Evolutionary conservation across 2,113 vertebrate species (phyloP).

Genomic region (Zapus hudsonius): DNA sequence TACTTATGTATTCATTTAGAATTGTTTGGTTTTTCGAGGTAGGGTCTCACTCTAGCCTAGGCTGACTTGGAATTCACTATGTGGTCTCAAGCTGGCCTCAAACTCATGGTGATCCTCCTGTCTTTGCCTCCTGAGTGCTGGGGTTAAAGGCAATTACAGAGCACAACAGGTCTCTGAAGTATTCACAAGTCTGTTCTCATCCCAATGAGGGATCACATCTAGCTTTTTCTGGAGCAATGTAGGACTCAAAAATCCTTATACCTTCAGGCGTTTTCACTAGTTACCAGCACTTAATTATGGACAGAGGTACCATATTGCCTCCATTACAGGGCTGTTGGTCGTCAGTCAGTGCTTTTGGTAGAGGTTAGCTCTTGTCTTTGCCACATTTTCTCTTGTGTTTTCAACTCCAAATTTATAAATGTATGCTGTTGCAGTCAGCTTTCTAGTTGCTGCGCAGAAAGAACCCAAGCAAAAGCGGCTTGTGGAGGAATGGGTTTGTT

Average conservation of each 20-base stretch:
- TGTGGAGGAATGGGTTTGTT: no score
- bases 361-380: background rate
- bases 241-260: background rate
- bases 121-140: no score
- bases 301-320: background rate
- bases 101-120: no score
- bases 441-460: no score
- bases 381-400: background rate
- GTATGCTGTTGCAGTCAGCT: background rate
- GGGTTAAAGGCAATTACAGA: no score
- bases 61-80: no score
- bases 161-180: background rate
- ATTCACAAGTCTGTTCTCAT: background rate
- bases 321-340: background rate
- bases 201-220: background rate
- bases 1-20: no score
- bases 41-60: no score
- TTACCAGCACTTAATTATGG: background rate
- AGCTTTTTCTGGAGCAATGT: slow-evolving; percentile 45
- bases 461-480: background rate
- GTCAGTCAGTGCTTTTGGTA: background rate
- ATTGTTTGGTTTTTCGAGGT: no score
- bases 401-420: background rate
- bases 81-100: no score
- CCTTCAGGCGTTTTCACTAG: background rate